Evolutionary conservation across 2,797 vertebrate species (phyloP), one percentile per base, ranked within the genome.

Genomic region (Crossoptilon crossoptilon): DNA sequence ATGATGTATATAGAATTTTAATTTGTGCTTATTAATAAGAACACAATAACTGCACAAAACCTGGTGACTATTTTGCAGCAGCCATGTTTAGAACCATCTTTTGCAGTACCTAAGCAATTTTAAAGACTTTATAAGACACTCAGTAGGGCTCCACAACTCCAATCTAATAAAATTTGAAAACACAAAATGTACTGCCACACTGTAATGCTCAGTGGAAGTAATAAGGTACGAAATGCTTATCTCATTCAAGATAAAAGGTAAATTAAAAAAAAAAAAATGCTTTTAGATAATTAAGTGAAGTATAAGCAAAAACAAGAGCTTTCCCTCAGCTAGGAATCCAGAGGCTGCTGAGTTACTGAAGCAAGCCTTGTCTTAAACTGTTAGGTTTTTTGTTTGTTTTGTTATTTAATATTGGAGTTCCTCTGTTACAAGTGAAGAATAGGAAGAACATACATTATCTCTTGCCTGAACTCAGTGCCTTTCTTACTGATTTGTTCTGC

Each of bases 341-440:
- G n/a, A 79, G 11, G 21, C 7, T 71, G 22, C 18, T 6, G 15
- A 58, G 5, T 64, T 68, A 79, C 9, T 55, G 22, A 74, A 86
- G 24, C 23, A 27, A 64, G 14, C 19, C 18, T 77, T 63, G 84
- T 71, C 26, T 69, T 62, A 37, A 0, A 5, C 10, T 0, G 2
- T 51, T 74, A 74, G 53, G 3, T 9, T 66, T 64, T 7, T 1
- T 39, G 14, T 56, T 14, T 39, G 69, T 49, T 39, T 43, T 58
- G 48, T 33, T 71, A n/a, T 46, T 46, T 27, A 51, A 41, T 58
- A 62, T 5, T 27, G 18, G 17, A 58, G 24, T 56, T 86, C 10
- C 58, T 71, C 31, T 60, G 12, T 82, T 83, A 41, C 48, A 77
- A 8, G 29, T 15, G 11, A 26, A 87, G 17, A 6, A 66, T 11